Percentiles rank a stretch among this genome's conserved stretches.
Evolutionary conservation across 2,113 vertebrate genomes (phyloP).

Genomic region (Nyctibius bracteatus): DNA sequence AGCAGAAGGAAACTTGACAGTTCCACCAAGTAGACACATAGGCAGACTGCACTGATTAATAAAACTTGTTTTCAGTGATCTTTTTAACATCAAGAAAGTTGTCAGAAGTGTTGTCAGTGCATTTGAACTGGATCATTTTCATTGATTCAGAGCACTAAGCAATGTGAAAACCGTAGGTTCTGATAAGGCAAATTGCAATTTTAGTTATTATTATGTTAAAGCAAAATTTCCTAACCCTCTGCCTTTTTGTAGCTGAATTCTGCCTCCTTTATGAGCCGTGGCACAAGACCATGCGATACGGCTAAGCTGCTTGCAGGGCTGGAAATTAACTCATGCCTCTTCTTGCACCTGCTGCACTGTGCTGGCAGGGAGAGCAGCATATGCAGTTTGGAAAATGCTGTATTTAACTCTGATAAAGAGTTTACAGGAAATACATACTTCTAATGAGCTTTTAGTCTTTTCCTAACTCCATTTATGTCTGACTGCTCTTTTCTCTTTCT

Average conservation of each 20-base stretch:
- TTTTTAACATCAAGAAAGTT: not conserved
- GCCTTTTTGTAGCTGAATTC: not conserved
- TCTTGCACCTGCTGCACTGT: slow-evolving; percentile 38
- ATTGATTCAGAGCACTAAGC: not conserved
- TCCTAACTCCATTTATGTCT: slow-evolving; percentile 10
- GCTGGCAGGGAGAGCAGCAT: not conserved
- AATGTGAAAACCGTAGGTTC: not conserved
- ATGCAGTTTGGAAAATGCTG: not conserved
- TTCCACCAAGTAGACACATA: not conserved
- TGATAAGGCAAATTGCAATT: not conserved
- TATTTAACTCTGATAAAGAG: not conserved
- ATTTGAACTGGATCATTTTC: not conserved
- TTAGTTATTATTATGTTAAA: not conserved
- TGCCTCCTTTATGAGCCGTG: not conserved
- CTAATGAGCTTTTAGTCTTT: slow-evolving; percentile 28
- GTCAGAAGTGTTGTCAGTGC: not conserved
- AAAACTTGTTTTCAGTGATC: not conserved
- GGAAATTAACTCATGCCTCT: not conserved
- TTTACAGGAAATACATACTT: slow-evolving; percentile 23
- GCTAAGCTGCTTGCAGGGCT: not conserved
- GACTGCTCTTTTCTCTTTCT: slow-evolving; percentile 2
- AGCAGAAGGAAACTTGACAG: not conserved
- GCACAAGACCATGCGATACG: not conserved
- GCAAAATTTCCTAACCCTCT: not conserved
- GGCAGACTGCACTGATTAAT: not conserved